These are phyloP conservation scores for Sympetrum striolatum DNA, from an alignment of 2,888 invertebrate genomes.

Conservation along the genomic window DNA sequence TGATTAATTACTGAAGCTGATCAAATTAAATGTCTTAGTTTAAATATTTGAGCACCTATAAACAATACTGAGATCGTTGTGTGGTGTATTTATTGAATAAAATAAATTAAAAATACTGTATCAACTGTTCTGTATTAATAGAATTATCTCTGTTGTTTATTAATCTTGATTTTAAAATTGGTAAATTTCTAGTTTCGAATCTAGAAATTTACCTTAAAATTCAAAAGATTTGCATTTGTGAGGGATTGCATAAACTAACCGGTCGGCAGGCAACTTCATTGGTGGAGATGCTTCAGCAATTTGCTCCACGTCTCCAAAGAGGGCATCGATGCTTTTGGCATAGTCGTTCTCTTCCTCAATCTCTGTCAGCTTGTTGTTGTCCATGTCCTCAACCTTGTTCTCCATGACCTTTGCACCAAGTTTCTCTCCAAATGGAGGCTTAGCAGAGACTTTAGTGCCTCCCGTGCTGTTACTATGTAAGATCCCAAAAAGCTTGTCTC, in stretches of 20 bases:
- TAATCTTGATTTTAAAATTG: background rate
- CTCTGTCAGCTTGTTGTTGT: slow-evolving; percentile 6
- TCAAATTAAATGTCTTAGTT: too few relatives aligned
- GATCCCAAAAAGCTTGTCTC: slow-evolving; percentile 21
- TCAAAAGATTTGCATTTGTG: background rate
- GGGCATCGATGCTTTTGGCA: slow-evolving; percentile 32
- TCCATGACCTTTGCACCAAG: background rate
- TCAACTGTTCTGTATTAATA: background rate
- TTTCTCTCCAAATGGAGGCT: background rate
- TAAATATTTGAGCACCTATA: too few relatives aligned
- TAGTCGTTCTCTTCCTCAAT: slow-evolving; percentile 20
- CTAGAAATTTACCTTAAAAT: too few relatives aligned
- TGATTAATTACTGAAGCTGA: too few relatives aligned
- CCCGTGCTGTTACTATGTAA: slow-evolving; percentile 25
- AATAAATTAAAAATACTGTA: too few relatives aligned
- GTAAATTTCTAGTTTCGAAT: too few relatives aligned
- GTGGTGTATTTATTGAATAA: too few relatives aligned
- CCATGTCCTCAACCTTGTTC: background rate
- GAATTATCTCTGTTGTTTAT: background rate
- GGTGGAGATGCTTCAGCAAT: slow-evolving; percentile 15
- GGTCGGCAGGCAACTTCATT: slow-evolving; percentile 19
- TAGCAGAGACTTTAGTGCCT: background rate
- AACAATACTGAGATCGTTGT: too few relatives aligned
- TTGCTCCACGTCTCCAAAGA: slow-evolving; percentile 24
- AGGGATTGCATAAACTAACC: slow-evolving; percentile 12